A percentile compares a stretch with the other conserved stretches of the same genome.
phyloP scores from a whole-genome alignment of 2,113 vertebrate genomes.

The Microtus pennsylvanicus region DNA sequence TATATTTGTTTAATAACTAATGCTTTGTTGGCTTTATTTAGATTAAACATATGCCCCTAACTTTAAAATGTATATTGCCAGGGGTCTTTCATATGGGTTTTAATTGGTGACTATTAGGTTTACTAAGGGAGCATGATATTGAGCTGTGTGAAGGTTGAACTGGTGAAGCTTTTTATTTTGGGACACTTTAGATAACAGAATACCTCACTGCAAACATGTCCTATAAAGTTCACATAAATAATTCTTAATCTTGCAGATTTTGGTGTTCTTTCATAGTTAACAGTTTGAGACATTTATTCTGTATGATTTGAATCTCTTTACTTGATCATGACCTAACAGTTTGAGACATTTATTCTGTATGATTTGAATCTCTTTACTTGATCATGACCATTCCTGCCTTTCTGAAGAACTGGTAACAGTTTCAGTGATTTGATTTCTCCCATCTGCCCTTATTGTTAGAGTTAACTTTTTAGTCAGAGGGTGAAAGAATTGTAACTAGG shows the following conservation, averaged over 20 bases:
- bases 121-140: background rate
- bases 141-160: background rate
- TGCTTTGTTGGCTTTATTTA: background rate
- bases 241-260: background rate
- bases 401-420: background rate
- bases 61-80: background rate
- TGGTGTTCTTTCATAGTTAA: background rate
- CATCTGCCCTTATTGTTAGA: background rate
- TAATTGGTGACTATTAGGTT: background rate
- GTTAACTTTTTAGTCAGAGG: background rate
- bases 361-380: background rate
- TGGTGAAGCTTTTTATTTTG: background rate
- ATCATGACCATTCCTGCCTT: background rate
- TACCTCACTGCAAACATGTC: background rate
- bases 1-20: constrained; percentile 1
- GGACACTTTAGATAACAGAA: background rate
- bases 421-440: background rate
- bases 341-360: background rate
- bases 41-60: background rate
- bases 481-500: background rate
- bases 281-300: too few species aligned
- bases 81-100: background rate
- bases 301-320: too few species aligned
- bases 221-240: background rate
- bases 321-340: too few species aligned